Evolutionary conservation across 2,888 invertebrate species (phyloP).

Genomic region (Neoitamus cyanurus): DNA sequence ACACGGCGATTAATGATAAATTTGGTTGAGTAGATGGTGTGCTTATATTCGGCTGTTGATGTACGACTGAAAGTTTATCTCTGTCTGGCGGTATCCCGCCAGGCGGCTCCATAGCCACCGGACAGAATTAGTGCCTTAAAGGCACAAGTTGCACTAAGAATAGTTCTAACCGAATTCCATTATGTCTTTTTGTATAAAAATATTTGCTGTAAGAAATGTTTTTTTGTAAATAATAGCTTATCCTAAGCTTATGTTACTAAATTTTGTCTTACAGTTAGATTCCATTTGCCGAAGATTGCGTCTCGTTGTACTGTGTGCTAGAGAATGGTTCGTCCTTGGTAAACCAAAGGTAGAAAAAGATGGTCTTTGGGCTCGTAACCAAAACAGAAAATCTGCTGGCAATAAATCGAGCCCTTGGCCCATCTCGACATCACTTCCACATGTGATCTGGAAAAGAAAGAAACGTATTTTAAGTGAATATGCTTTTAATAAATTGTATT

Average conservation of each 20-base stretch:
- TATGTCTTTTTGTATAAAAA: constrained; percentile 63
- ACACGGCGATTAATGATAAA: constrained; percentile 56
- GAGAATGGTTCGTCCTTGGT: constrained; percentile 51
- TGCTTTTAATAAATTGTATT: neutral
- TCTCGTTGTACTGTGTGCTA: constrained; percentile 50
- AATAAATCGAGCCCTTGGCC: constrained; percentile 58
- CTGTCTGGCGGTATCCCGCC: constrained; percentile 62
- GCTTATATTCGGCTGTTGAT: constrained; percentile 56
- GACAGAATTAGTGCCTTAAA: constrained; percentile 53
- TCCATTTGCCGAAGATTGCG: constrained; percentile 49
- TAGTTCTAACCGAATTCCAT: constrained; percentile 64
- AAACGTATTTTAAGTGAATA: neutral
- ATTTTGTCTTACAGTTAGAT: constrained; percentile 22
- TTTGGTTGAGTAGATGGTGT: constrained; percentile 53
- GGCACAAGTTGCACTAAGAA: constrained; percentile 56
- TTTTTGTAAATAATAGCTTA: neutral
- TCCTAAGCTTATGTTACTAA: no score
- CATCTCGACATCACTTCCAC: constrained; percentile 58
- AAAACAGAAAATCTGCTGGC: constrained; percentile 56
- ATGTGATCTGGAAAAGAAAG: constrained; percentile 56
- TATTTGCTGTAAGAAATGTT: constrained; percentile 58
- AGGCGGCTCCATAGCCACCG: constrained; percentile 65
- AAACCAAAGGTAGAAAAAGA: constrained; percentile 55
- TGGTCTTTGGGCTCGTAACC: constrained; percentile 58
- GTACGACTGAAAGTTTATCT: constrained; percentile 61